Base-by-base conservation (phyloP, 2,113 vertebrate genomes). In the Sinocyclocheilus grahami region DNA sequence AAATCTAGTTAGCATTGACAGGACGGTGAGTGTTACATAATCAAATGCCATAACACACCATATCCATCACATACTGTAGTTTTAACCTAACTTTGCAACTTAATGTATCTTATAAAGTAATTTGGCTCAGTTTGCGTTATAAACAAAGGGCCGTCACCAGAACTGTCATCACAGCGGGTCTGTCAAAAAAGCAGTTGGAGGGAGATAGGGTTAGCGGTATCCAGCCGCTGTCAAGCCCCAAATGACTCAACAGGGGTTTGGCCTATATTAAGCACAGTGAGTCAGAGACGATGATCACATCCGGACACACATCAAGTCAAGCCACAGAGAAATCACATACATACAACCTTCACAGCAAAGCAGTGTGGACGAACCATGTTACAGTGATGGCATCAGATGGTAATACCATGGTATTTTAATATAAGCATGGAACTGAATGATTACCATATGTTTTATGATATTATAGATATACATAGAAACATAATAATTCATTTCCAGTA, bases 181-280 rank as follows among this genome's bases (percentile, higher is more conserved):
- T 67, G 62, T 67, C 46, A 53, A 37, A 69, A 72, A 83, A 51
- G 30, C 65, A 71, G 65, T 53, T 2, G 30, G 80, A 83, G n/a
- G 18, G 16, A 42, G n/a, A 48, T 42, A 30, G 63, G 30, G 63
- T 65, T 63, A 46, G 58, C 39, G n/a, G 53, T 72, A 30, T 62
- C n/a, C n/a, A 27, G 60, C 16, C 60, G 1, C 58, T 69, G 63
- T 82, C 63, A 71, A 81, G 80, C 63, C 2, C n/a, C 63, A 30
- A 11, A 55, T 71, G 81, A 72, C 81, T 83, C 81, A 72, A 72
- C 4, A 9, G 81, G 63, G 81, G 27, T 67, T 72, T 55, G 65
- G 48, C 48, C 81, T 83, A 83, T 71, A 83, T 71, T 71, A 83
- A 83, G 67, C 81, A 13, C 46, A 37, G 48, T 72, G 81, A 83